phyloP scores from a whole-genome alignment of 2,113 vertebrate genomes.

The Butorides virescens region DNA sequence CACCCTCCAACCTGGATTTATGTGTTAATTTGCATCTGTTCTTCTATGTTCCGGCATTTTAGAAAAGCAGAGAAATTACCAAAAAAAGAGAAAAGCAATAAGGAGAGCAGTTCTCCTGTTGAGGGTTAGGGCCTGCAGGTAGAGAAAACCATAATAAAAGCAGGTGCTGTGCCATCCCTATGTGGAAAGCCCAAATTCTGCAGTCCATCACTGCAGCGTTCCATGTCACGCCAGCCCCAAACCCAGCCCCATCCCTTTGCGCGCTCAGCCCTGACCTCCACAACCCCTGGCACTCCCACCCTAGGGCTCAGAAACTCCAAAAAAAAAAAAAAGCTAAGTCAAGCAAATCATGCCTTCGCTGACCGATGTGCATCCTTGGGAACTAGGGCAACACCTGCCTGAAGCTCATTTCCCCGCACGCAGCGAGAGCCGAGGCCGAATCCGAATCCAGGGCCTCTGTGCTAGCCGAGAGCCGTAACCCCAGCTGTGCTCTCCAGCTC shows the following conservation, averaged over 20 bases:
- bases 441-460: background rate
- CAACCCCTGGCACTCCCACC: background rate
- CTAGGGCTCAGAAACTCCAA: background rate
- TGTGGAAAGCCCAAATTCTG: background rate
- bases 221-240: background rate
- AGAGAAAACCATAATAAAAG: background rate
- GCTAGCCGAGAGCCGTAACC: background rate
- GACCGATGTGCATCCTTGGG: constrained; percentile 20
- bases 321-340: background rate
- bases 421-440: background rate
- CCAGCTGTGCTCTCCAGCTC: constrained; percentile 55
- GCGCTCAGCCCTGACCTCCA: background rate
- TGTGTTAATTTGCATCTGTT: constrained; percentile 55
- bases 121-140: background rate
- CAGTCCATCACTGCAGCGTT: background rate
- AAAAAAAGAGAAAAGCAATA: background rate
- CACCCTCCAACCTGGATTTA: constrained; percentile 48
- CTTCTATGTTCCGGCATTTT: background rate
- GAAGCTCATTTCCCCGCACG: constrained; percentile 39
- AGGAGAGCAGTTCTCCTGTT: background rate
- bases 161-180: background rate
- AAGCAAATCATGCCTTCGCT: constrained; percentile 9
- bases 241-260: background rate
- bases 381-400: constrained; percentile 54
- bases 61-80: background rate